These are phyloP conservation scores for Acrobasis suavella DNA, from an alignment of 2,888 invertebrate species.

Conservation along the genomic window DNA sequence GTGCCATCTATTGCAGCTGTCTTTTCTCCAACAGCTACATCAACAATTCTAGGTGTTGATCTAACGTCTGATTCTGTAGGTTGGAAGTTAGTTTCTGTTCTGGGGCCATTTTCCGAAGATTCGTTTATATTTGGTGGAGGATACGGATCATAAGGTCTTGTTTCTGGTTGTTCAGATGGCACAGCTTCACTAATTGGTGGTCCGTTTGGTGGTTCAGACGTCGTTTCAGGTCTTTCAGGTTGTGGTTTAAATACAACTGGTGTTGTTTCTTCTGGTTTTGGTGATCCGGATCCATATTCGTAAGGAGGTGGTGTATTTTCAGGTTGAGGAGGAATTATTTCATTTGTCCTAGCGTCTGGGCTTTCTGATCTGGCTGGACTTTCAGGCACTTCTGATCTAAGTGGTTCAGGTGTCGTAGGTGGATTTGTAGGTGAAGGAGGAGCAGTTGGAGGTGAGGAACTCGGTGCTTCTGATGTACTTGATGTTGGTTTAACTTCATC, in stretches of 20 bases:
- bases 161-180: slow-evolving; percentile 6
- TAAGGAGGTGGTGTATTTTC: slow-evolving; percentile 25
- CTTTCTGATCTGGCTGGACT: not conserved
- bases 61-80: slow-evolving; percentile 30
- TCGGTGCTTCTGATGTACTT: slow-evolving; percentile 11
- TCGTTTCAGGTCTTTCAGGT: not conserved
- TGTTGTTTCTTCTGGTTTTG: slow-evolving; percentile 2
- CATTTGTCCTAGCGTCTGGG: slow-evolving; percentile 18
- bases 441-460: not conserved
- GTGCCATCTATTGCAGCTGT: slow-evolving; percentile 48
- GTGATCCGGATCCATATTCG: not conserved
- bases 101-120: slow-evolving; percentile 24
- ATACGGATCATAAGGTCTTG: slow-evolving; percentile 15
- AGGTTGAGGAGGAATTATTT: slow-evolving; percentile 19
- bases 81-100: slow-evolving; percentile 35
- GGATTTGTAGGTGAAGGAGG: slow-evolving; percentile 18
- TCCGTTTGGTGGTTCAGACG: not conserved
- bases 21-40: slow-evolving; percentile 47
- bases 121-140: slow-evolving; percentile 12
- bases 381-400: not conserved
- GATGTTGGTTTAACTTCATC: slow-evolving; percentile 2
- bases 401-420: slow-evolving; percentile 4
- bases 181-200: not conserved
- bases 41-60: slow-evolving; percentile 43
- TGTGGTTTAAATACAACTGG: not conserved